Evolutionary conservation across 2,113 vertebrate species (phyloP).

Genomic region (Rhabdomys dilectus): DNA sequence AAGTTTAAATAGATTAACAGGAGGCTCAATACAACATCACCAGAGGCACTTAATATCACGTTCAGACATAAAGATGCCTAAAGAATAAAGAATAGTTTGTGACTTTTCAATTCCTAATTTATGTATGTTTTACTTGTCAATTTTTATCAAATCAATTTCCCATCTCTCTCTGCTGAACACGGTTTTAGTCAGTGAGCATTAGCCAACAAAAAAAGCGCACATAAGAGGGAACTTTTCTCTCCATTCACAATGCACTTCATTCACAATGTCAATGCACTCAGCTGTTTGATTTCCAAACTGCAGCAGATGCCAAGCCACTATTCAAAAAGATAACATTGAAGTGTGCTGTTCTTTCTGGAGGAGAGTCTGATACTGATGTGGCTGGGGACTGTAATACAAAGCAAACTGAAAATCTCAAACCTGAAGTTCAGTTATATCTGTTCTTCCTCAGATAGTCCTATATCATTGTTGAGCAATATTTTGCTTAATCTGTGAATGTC

Average conservation of each 20-base stretch:
- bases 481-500: not conserved
- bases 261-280: not conserved
- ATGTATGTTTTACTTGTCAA: constrained; percentile 38
- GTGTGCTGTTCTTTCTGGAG: constrained; percentile 46
- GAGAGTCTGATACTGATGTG: not conserved
- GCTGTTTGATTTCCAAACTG: constrained; percentile 37
- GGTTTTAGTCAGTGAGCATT: constrained; percentile 51
- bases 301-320: not conserved
- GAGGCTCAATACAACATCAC: constrained; percentile 20
- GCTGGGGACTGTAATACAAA: not conserved
- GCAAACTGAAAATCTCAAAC: constrained; percentile 44
- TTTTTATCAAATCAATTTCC: constrained; percentile 60
- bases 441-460: not conserved
- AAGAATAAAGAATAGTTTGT: constrained; percentile 54
- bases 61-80: not conserved
- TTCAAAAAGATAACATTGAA: constrained; percentile 28
- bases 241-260: constrained; percentile 14
- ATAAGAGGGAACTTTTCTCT: not conserved
- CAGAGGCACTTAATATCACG: constrained; percentile 34
- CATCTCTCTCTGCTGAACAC: not conserved
- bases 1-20: constrained; percentile 52
- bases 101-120: constrained; percentile 29
- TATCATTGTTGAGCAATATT: not conserved
- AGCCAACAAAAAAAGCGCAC: constrained; percentile 22
- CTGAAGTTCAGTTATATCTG: not conserved